Conservation (phyloP, 2,113 vertebrate species). For the Acanthisitta chloris region DNA sequence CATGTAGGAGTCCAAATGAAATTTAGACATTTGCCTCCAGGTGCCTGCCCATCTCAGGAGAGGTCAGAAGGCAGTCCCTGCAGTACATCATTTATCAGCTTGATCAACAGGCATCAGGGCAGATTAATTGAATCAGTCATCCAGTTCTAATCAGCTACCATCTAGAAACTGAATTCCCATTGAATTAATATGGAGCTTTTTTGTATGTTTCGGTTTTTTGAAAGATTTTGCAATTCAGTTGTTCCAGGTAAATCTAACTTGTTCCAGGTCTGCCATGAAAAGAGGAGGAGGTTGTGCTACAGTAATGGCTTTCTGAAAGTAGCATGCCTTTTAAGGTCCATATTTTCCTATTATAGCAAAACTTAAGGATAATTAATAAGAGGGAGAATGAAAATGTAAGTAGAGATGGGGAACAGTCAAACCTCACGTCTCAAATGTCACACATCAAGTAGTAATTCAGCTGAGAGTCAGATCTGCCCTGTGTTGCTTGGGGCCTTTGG, state of each 20-base stretch:
- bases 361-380: not conserved
- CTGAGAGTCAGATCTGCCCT: not conserved
- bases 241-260: not conserved
- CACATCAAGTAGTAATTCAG: not conserved
- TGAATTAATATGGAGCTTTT: not conserved
- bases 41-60: not conserved
- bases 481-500: fast-evolving
- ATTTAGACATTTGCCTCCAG: not conserved
- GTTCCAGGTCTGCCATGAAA: not conserved
- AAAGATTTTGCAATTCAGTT: not conserved
- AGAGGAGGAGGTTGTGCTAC: not conserved
- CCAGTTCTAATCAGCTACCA: not conserved
- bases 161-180: not conserved
- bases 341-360: not conserved
- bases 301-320: not conserved
- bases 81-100: not conserved
- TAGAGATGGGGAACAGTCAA: not conserved
- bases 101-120: not conserved
- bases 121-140: not conserved
- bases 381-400: not conserved
- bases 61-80: not conserved
- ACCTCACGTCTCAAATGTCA: not conserved
- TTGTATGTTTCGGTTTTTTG: not conserved
- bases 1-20: not conserved
- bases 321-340: not conserved